phyloP scores from a whole-genome alignment of 2,113 vertebrate species.

The Odontophorus gujanensis region DNA sequence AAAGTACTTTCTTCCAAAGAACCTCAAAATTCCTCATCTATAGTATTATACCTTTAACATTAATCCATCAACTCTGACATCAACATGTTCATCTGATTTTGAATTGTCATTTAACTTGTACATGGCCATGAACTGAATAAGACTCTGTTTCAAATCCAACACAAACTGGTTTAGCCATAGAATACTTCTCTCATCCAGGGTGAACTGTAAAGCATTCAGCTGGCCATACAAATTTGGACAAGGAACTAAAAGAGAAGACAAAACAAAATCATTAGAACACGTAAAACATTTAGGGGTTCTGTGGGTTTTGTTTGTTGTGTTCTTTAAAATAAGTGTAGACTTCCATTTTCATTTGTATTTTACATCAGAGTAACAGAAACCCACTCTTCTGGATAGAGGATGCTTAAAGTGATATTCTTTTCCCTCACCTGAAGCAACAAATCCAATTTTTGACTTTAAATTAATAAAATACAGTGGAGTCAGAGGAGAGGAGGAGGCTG shows the following conservation, averaged over 20 bases:
- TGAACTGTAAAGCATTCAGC: conserved; percentile 95
- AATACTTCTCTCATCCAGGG: conserved; percentile 93
- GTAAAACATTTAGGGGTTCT: not conserved
- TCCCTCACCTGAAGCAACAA: not conserved
- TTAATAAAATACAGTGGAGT: not conserved
- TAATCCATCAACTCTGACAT: conserved; percentile 93
- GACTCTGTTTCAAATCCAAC: conserved; percentile 94
- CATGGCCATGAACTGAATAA: conserved; percentile 96
- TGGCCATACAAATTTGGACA: conserved; percentile 95
- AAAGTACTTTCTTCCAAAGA: not conserved
- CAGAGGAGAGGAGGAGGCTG: not conserved
- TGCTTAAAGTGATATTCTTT: not conserved
- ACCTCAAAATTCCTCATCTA: not conserved
- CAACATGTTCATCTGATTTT: conserved; percentile 96
- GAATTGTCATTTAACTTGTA: conserved; percentile 95
- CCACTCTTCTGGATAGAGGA: not conserved
- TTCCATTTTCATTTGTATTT: not conserved
- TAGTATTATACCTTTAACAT: conserved; percentile 91
- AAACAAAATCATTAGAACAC: not conserved
- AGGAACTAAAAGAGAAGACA: conserved; percentile 85
- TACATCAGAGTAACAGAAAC: not conserved
- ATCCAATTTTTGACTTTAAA: not conserved
- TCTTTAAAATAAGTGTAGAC: not conserved
- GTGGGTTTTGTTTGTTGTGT: not conserved
- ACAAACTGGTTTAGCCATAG: conserved; percentile 98